These are phyloP conservation scores for Zygothrica quintamaculata DNA, from an alignment of 2,888 invertebrate species.

Conservation along the genomic window DNA sequence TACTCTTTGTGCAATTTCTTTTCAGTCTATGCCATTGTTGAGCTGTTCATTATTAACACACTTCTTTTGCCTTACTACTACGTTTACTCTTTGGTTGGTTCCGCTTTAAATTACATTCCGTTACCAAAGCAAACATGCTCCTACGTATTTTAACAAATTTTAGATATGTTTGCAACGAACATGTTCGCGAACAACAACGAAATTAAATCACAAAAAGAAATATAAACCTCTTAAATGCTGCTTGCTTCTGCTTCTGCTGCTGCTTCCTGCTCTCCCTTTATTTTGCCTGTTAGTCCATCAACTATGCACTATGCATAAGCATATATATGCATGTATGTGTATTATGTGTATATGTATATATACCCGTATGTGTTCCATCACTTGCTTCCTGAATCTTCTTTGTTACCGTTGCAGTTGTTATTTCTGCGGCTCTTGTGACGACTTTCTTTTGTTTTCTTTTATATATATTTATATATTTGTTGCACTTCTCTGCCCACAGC, in stretches of 20 bases:
- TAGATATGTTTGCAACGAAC: too few species aligned
- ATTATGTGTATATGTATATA: neutral
- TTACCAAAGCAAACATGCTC: too few species aligned
- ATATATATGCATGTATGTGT: neutral
- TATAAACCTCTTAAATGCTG: conserved; percentile 16
- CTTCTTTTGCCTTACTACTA: conserved; percentile 49
- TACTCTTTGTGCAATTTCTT: conserved; percentile 47
- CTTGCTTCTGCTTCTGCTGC: conserved; percentile 23
- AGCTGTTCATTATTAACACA: conserved; percentile 67
- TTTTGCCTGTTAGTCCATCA: conserved; percentile 45
- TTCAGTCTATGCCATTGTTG: conserved; percentile 28
- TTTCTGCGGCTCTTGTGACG: conserved; percentile 34
- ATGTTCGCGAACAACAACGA: too few species aligned
- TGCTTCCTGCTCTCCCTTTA: too few species aligned
- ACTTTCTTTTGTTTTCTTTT: conserved; percentile 63
- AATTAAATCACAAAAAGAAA: too few species aligned
- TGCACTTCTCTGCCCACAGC: conserved; percentile 18
- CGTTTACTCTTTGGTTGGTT: conserved; percentile 54
- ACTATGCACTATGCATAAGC: conserved; percentile 45
- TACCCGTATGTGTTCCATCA: conserved; percentile 7
- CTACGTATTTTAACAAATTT: too few species aligned
- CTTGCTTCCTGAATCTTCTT: conserved; percentile 59
- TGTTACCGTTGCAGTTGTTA: conserved; percentile 24
- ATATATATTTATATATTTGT: conserved; percentile 23
- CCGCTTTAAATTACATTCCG: too few species aligned